phyloP scores from a whole-genome alignment of 2,888 invertebrate genomes.

The Aphrophora alni region DNA sequence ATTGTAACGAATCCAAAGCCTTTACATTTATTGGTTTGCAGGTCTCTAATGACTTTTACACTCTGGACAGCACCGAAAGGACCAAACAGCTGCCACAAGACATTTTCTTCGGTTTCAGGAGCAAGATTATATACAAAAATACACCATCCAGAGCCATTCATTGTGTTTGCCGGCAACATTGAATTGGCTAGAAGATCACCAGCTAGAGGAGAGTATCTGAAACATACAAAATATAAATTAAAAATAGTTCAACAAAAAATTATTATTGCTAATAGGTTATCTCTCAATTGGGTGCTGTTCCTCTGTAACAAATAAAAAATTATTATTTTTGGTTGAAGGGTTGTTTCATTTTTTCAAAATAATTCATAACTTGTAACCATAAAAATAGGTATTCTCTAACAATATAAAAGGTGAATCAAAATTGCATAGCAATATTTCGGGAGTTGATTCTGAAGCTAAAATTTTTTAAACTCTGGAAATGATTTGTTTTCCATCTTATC shows the following conservation, averaged over 20 bases:
- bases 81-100: constrained; percentile 94
- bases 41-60: constrained; percentile 95
- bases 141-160: constrained; percentile 90
- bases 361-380: too few species aligned
- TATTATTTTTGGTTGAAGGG: too few species aligned
- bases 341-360: too few species aligned
- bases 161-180: constrained; percentile 83
- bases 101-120: constrained; percentile 90
- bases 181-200: constrained; percentile 81
- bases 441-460: too few species aligned
- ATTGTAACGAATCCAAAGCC: constrained; percentile 98
- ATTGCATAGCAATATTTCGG: too few species aligned
- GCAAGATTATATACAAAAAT: constrained; percentile 93
- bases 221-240: constrained; percentile 42
- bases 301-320: too few species aligned
- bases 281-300: too few species aligned
- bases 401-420: too few species aligned
- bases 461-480: too few species aligned
- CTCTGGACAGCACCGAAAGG: constrained; percentile 97
- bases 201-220: constrained; percentile 80
- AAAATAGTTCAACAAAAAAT: background rate
- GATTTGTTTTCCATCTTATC: too few species aligned
- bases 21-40: constrained; percentile 96
- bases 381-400: too few species aligned
- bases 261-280: background rate